Percentiles rank a stretch among this genome's conserved stretches.
These are phyloP conservation scores for Rousettus madagascariensis DNA, from an alignment of 2,797 vertebrate species.

Conservation along the genomic window DNA sequence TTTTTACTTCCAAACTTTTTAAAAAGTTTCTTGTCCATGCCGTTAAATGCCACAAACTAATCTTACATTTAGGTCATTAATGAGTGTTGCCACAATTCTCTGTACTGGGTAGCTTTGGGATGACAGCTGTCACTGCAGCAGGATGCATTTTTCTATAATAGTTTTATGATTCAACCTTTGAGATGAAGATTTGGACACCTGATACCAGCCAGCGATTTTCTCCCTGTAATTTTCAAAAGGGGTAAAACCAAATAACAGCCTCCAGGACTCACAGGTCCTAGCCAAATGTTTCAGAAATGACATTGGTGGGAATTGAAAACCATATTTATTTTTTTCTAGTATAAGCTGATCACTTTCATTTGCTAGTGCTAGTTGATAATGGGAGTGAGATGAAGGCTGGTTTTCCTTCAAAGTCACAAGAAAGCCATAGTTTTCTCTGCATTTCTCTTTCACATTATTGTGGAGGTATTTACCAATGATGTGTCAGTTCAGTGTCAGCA, in stretches of 20 bases:
- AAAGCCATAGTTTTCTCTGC: not conserved
- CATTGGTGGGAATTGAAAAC: slow-evolving; percentile 56
- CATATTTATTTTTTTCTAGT: not conserved
- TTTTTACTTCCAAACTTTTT: slow-evolving; percentile 65
- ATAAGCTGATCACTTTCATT: slow-evolving; percentile 54
- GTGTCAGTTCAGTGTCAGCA: not conserved
- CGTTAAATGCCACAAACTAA: slow-evolving; percentile 55
- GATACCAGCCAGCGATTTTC: slow-evolving; percentile 72
- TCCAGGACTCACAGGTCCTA: slow-evolving; percentile 52
- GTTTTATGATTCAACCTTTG: slow-evolving; percentile 78
- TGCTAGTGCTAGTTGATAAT: not conserved
- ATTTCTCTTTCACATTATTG: not conserved
- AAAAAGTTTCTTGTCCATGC: slow-evolving; percentile 54
- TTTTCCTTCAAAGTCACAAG: slow-evolving; percentile 2
- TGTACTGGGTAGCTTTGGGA: slow-evolving; percentile 42
- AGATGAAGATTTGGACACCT: slow-evolving; percentile 74
- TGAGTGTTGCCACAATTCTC: slow-evolving; percentile 50
- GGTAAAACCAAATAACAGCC: slow-evolving; percentile 69
- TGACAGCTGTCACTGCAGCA: slow-evolving; percentile 79
- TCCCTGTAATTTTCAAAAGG: slow-evolving; percentile 78
- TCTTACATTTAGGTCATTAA: slow-evolving; percentile 70
- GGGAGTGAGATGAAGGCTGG: not conserved
- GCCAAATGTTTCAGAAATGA: slow-evolving; percentile 72
- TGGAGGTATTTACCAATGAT: not conserved
- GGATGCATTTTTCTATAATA: slow-evolving; percentile 76